Percentiles rank a stretch among this genome's conserved stretches.
Conservation (phyloP, 2,888 invertebrate genomes). For the Nomada hirtipes region DNA sequence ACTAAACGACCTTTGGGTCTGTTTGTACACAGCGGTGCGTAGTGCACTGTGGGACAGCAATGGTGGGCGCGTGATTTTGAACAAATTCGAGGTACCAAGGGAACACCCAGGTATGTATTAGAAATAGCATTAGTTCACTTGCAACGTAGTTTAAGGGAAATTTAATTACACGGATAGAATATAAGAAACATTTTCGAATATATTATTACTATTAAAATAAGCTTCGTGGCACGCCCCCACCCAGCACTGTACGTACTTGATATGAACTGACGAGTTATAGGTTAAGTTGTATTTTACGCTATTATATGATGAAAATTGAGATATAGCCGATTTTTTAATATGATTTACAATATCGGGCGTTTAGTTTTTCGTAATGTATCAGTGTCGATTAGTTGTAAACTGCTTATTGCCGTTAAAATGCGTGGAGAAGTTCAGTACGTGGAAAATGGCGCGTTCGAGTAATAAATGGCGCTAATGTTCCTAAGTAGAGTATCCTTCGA, state of each 20-base stretch:
- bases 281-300: slow-evolving; percentile 76
- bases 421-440: slow-evolving; percentile 69
- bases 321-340: slow-evolving; percentile 22
- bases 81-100: slow-evolving; percentile 81
- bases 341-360: not conserved
- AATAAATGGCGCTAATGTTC: slow-evolving; percentile 84
- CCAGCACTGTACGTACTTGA: slow-evolving; percentile 73
- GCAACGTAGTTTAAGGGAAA: slow-evolving; percentile 11
- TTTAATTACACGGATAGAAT: not conserved
- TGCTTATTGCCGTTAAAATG: slow-evolving; percentile 44
- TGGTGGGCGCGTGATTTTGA: slow-evolving; percentile 86
- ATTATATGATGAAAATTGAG: slow-evolving; percentile 27
- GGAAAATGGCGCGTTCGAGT: slow-evolving; percentile 83
- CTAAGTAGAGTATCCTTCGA: slow-evolving; percentile 72
- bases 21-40: slow-evolving; percentile 80
- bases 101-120: slow-evolving; percentile 67
- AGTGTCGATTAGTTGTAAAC: slow-evolving; percentile 5
- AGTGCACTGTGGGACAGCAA: slow-evolving; percentile 83
- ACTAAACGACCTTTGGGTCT: slow-evolving; percentile 72
- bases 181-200: slow-evolving; percentile 5
- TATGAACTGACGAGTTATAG: slow-evolving; percentile 79
- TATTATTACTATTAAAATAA: slow-evolving; percentile 46
- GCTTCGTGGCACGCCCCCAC: slow-evolving; percentile 75
- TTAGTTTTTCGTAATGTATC: not conserved
- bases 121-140: slow-evolving; percentile 22